Evolutionary conservation across 2,797 vertebrate genomes (phyloP).

Genomic region (Acestrorhynchus altus): DNA sequence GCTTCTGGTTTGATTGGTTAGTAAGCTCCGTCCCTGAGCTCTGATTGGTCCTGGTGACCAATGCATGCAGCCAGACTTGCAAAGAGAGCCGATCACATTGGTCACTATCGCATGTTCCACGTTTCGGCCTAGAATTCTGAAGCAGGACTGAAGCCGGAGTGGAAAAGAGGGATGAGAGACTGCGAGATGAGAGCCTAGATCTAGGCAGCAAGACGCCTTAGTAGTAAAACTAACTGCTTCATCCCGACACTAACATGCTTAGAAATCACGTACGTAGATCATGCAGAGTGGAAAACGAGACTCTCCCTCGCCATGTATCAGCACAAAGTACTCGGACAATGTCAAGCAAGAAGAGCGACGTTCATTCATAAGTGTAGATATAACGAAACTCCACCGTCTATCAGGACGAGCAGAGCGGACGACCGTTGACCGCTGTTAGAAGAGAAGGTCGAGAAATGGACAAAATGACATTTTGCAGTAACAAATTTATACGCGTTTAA

Average conservation of each 20-base stretch:
- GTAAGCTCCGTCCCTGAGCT: conserved; percentile 21
- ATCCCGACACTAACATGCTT: conserved; percentile 52
- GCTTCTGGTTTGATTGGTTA: neutral
- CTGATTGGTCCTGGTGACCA: conserved; percentile 40
- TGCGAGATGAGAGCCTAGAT: neutral
- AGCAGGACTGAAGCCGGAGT: neutral
- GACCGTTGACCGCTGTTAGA: conserved; percentile 5
- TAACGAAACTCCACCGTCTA: conserved; percentile 7
- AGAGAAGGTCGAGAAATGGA: conserved; percentile 8
- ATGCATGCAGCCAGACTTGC: conserved; percentile 35
- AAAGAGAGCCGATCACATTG: neutral
- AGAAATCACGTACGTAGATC: neutral
- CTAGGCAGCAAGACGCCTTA: conserved; percentile 2
- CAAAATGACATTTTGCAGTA: neutral
- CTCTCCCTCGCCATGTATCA: conserved; percentile 27
- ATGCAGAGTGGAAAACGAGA: neutral
- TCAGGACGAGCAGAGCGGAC: conserved; percentile 29
- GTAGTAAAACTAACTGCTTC: conserved; percentile 32
- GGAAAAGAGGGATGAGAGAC: neutral
- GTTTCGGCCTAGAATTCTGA: neutral
- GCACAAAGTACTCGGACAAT: conserved; percentile 34
- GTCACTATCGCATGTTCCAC: neutral
- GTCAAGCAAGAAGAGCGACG: conserved; percentile 19
- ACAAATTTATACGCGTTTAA: too few relatives aligned
- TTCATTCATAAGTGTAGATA: conserved; percentile 43